A percentile compares a stretch with the other conserved stretches of the same genome.
Evolutionary conservation across 2,113 vertebrate genomes (phyloP).

Genomic region (Bos taurus): DNA sequence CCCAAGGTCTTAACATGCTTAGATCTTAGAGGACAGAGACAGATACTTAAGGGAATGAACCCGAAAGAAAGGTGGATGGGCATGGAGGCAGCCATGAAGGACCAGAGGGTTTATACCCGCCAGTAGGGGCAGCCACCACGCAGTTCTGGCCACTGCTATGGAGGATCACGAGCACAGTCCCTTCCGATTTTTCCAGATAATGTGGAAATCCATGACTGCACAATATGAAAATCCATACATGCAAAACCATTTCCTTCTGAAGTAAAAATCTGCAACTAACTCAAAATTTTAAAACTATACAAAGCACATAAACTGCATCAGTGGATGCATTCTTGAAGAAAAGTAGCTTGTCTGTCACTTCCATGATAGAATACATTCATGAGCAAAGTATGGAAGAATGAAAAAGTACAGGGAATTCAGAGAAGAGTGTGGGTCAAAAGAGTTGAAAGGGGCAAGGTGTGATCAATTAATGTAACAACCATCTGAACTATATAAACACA

Average conservation of each 20-base stretch:
- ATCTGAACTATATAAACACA: background rate
- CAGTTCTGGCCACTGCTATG: background rate
- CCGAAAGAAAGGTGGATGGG: background rate
- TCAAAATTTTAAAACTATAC: background rate
- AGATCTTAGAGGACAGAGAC: background rate
- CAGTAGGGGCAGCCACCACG: accelerated
- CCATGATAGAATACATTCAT: background rate
- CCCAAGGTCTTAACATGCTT: background rate
- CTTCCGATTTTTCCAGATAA: background rate
- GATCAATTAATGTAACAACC: background rate
- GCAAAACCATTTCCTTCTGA: background rate
- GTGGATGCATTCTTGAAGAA: background rate
- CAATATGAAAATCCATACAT: background rate
- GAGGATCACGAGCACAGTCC: background rate
- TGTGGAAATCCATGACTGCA: background rate
- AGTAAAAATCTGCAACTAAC: background rate
- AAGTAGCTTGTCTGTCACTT: background rate
- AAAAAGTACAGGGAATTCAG: background rate
- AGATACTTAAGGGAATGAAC: background rate
- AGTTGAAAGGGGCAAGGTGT: background rate
- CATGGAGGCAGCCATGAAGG: background rate
- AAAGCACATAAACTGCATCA: background rate
- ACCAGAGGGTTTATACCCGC: background rate
- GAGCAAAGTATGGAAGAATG: background rate
- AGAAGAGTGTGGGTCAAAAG: background rate